phyloP scores from a whole-genome alignment of 2,113 vertebrate genomes.

The Brevimyrus niger region DNA sequence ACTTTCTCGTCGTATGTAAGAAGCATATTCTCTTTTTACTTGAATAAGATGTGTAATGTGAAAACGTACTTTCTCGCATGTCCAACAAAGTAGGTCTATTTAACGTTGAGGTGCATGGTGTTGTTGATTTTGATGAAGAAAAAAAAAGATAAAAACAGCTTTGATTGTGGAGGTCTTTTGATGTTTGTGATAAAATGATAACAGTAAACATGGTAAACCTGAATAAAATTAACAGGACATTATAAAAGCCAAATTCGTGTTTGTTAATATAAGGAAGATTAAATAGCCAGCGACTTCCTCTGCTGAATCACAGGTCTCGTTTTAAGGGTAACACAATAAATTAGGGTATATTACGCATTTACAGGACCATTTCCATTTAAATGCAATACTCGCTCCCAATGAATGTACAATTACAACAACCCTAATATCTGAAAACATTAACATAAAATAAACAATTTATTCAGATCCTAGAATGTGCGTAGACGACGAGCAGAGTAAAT shows the following conservation, averaged over 20 bases:
- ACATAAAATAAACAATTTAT: not conserved
- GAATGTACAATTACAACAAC: not conserved
- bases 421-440: not conserved
- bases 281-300: not conserved
- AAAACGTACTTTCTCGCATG: conserved; percentile 81
- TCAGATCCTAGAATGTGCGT: not conserved
- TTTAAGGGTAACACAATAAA: not conserved
- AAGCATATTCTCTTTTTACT: conserved; percentile 73
- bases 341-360: not conserved
- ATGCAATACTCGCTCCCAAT: not conserved
- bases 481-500: conserved; percentile 4
- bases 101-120: conserved; percentile 84
- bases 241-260: conserved; percentile 38
- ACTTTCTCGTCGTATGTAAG: conserved; percentile 71
- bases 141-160: conserved; percentile 40
- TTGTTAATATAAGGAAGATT: conserved; percentile 20
- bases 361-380: not conserved
- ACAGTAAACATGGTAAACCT: conserved; percentile 46
- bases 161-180: conserved; percentile 54
- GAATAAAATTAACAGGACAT: conserved; percentile 47
- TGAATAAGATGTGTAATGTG: conserved; percentile 89
- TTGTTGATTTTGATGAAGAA: conserved; percentile 58
- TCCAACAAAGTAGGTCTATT: conserved; percentile 62
- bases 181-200: conserved; percentile 54
- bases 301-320: not conserved